These are phyloP conservation scores for Parauchenoglanis punctatus DNA, from an alignment of 2,797 vertebrate species.

Conservation along the genomic window DNA sequence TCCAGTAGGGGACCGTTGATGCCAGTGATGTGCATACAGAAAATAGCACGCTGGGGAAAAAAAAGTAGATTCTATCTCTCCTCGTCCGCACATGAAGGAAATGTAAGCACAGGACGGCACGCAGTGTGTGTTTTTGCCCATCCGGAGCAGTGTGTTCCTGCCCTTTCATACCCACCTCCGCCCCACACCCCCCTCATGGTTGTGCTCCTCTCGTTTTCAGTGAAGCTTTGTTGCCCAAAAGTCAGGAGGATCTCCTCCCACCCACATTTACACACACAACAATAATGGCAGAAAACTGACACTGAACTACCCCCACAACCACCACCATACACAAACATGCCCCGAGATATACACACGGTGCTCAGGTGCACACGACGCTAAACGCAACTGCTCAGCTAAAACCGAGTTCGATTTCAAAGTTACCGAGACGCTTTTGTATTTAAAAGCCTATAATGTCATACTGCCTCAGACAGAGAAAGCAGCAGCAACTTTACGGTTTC, in stretches of 20 bases:
- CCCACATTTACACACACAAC: slow-evolving; percentile 66
- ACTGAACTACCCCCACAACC: slow-evolving; percentile 22
- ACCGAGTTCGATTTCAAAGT: not conserved
- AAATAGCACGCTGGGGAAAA: not conserved
- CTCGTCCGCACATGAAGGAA: not conserved
- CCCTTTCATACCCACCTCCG: slow-evolving; percentile 11
- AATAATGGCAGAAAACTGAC: slow-evolving; percentile 66
- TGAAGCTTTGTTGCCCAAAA: slow-evolving; percentile 67
- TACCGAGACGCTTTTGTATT: no score
- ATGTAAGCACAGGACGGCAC: not conserved
- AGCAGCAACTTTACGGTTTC: not conserved
- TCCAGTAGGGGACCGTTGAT: not conserved
- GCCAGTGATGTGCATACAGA: not conserved
- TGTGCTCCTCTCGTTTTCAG: slow-evolving; percentile 60
- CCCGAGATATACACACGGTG: not conserved
- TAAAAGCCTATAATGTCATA: not conserved
- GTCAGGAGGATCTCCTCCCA: slow-evolving; percentile 64
- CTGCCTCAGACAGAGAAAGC: no score
- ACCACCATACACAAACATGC: slow-evolving; percentile 14
- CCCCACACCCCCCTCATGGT: slow-evolving; percentile 46
- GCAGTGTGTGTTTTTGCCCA: not conserved
- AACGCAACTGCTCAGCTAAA: not conserved
- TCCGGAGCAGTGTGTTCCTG: slow-evolving; percentile 27
- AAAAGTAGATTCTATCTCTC: not conserved
- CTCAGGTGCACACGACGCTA: not conserved